phyloP scores from a whole-genome alignment of 2,797 vertebrate species.

The Melopsittacus undulatus region DNA sequence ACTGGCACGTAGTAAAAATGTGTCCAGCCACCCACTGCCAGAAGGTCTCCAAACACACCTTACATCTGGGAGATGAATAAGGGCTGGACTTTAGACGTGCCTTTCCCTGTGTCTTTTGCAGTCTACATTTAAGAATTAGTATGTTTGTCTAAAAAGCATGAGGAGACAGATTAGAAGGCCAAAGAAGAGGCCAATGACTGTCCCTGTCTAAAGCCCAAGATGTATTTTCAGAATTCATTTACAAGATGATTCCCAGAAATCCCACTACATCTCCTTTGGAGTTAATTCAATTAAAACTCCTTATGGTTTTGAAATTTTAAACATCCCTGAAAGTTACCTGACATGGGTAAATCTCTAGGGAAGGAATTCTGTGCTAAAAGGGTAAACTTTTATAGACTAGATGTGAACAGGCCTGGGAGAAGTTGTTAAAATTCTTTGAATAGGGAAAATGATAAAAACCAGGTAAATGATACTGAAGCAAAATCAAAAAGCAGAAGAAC shows the following conservation, averaged over 20 bases:
- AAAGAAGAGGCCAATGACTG: not conserved
- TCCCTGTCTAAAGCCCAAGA: not conserved
- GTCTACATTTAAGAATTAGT: not conserved
- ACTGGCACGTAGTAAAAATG: not conserved
- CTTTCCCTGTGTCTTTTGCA: not conserved
- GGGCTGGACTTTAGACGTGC: not conserved
- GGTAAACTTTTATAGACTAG: not conserved
- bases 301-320: not conserved
- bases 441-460: not conserved
- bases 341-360: not conserved
- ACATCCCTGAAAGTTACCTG: not conserved
- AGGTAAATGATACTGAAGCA: not conserved
- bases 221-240: not conserved
- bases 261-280: not conserved
- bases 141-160: not conserved
- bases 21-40: not conserved
- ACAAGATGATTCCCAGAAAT: not conserved
- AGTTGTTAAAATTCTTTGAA: not conserved
- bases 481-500: not conserved
- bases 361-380: not conserved
- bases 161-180: not conserved
- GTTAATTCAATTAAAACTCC: not conserved
- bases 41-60: not conserved
- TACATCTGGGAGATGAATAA: not conserved
- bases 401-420: not conserved